phyloP scores from a whole-genome alignment of 2,113 vertebrate genomes.

The Cavia aperea region DNA sequence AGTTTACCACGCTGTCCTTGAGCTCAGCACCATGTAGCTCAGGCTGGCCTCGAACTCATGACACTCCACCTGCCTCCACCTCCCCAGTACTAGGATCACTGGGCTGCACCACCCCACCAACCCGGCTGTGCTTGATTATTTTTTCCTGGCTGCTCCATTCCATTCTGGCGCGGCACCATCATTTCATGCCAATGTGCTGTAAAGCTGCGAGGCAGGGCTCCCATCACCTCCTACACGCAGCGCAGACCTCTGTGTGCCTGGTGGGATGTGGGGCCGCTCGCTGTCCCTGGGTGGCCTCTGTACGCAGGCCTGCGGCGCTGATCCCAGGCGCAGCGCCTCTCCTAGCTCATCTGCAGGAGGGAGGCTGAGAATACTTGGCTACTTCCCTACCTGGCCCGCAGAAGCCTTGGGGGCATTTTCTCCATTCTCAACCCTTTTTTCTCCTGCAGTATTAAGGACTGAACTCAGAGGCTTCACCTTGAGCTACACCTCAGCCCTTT shows the following conservation, averaged over 20 bases:
- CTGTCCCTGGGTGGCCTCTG: too few species aligned
- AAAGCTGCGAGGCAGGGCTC: neutral
- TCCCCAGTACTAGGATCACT: neutral
- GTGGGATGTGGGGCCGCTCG: neutral
- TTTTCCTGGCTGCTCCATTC: neutral
- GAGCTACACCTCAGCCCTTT: neutral
- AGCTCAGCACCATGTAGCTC: neutral
- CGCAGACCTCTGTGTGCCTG: accelerated
- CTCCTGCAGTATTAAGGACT: neutral
- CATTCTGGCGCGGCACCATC: neutral
- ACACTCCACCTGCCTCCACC: neutral
- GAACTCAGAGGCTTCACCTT: neutral
- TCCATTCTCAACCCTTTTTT: neutral
- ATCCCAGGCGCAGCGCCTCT: neutral
- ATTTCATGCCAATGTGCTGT: neutral
- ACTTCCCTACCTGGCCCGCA: neutral
- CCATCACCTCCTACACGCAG: neutral
- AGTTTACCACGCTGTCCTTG: neutral
- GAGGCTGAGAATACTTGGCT: neutral
- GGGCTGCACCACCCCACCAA: neutral
- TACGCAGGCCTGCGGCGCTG: neutral
- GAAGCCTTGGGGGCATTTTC: neutral
- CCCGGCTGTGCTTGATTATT: neutral
- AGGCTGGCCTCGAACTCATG: neutral
- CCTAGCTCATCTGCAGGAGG: neutral